Conservation (phyloP, 1,140 invertebrate genomes). For the Phocides pigmalion region DNA sequence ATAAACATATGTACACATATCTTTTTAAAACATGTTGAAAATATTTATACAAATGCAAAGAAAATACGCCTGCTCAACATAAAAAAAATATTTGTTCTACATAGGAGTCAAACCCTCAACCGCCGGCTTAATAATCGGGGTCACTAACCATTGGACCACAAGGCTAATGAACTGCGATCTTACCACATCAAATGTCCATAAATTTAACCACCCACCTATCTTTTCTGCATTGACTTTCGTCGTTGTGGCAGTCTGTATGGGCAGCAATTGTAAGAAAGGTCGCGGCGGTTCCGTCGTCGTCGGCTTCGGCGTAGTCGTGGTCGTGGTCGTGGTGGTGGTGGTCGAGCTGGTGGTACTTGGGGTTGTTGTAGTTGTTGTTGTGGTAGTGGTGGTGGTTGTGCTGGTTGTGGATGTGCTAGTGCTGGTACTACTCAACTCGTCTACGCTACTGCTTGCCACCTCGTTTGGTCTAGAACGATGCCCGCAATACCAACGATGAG, state of each 20-base stretch:
- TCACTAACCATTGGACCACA: too few relatives aligned
- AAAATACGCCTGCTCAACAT: too few relatives aligned
- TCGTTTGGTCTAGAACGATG: conserved; percentile 18
- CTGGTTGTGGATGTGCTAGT: conserved; percentile 49
- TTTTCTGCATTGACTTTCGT: conserved; percentile 61
- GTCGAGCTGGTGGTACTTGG: conserved; percentile 68
- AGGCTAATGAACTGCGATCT: too few relatives aligned
- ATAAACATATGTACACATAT: too few relatives aligned
- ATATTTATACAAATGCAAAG: too few relatives aligned
- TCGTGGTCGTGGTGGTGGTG: conserved; percentile 62
- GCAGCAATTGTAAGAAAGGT: conserved; percentile 71
- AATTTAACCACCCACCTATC: conserved; percentile 60
- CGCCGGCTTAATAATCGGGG: too few relatives aligned
- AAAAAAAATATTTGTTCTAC: too few relatives aligned
- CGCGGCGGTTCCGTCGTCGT: conserved; percentile 66
- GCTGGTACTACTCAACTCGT: conserved; percentile 48
- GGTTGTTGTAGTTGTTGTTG: conserved; percentile 80
- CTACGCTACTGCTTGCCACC: conserved; percentile 52
- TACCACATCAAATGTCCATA: not conserved
- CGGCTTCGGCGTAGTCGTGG: conserved; percentile 60
- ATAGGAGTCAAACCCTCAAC: too few relatives aligned
- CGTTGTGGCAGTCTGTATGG: conserved; percentile 64
- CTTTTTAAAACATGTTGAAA: too few relatives aligned
- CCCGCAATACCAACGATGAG: conserved; percentile 2
- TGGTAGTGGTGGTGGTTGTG: conserved; percentile 75